Evolutionary conservation across 2,797 vertebrate species (phyloP), one percentile per base, ranked within the genome.

Genomic region (Takifugu rubripes): DNA sequence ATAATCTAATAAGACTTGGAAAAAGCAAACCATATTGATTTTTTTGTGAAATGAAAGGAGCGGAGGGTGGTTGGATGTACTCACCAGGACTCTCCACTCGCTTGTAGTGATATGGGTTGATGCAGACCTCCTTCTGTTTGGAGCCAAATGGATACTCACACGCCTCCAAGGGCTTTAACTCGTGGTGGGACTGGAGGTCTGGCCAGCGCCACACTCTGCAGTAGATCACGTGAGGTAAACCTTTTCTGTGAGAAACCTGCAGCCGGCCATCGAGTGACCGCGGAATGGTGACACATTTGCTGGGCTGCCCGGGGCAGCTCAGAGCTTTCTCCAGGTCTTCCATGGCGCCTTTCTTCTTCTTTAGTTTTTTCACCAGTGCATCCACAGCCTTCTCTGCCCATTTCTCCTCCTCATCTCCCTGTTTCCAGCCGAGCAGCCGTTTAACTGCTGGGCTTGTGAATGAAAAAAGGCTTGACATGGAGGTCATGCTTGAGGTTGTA

Each of bases 41-140:
- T 84, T 84, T 21, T 84, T 84, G 74, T 69, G 61, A 76, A 82
- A 83, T 66, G 77, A 77, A 74, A 66, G 81, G 71, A 68, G 68
- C 57, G 73, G 74, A 31, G 47, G 64, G 3, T 33, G 31, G 9
- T 33, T 33, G 15, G 44, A 21, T 24, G 48, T 27, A 91, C 94
- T 45, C 91, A 99, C 96, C 96, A 80, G 96, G 96, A 89, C 96
- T 99, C 83, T 98, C 96, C 76, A 99, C 96, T 77, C 97, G 90
- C 84, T 97, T 98, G 85, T 99, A 99, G 90, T 99, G 97, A 91
- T 99, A 99, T 1, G 97, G 97, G 86, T 99, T 99, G 87, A 99
- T 99, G 91, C 97, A 99, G 77, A 99, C 97, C 89, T 99, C 97
- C 88, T 98, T 99, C 89, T 99, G 97, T 68, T 98, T 99, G 68